Percentiles rank a stretch among this genome's conserved stretches.
These are phyloP conservation scores for Casuarius casuarius DNA, from an alignment of 2,113 vertebrate genomes.

Conservation along the genomic window DNA sequence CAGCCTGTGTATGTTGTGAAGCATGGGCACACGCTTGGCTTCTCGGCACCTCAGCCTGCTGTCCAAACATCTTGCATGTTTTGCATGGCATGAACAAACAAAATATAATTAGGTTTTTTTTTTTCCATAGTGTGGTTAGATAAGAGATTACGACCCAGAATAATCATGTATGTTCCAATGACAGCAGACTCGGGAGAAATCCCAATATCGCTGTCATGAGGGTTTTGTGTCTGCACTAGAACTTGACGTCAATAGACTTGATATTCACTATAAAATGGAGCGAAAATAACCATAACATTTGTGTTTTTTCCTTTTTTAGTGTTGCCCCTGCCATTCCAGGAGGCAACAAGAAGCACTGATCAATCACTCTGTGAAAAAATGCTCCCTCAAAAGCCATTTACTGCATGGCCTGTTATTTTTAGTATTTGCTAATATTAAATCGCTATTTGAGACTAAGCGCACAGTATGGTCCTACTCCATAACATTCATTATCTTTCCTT, in stretches of 20 bases:
- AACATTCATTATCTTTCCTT: background rate
- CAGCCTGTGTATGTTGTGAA: rapidly evolving
- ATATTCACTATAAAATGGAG: background rate
- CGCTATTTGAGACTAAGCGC: background rate
- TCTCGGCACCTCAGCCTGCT: background rate
- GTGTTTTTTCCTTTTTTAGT: background rate
- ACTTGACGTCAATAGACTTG: background rate
- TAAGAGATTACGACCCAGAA: background rate
- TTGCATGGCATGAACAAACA: background rate
- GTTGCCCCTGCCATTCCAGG: background rate
- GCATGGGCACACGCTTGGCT: background rate
- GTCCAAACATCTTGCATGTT: background rate
- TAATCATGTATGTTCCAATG: background rate
- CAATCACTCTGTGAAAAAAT: slow-evolving; percentile 63
- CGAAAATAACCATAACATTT: background rate
- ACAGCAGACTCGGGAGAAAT: background rate
- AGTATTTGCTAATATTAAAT: slow-evolving; percentile 24
- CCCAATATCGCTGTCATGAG: background rate
- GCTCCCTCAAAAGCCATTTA: slow-evolving; percentile 45
- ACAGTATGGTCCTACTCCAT: background rate
- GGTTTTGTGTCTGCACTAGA: background rate
- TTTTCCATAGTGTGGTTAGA: background rate
- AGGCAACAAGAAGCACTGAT: slow-evolving; percentile 33
- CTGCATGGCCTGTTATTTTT: background rate
- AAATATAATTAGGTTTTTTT: background rate